Evolutionary conservation across 2,797 vertebrate genomes (phyloP).

Genomic region (Anomalospiza imberbis): DNA sequence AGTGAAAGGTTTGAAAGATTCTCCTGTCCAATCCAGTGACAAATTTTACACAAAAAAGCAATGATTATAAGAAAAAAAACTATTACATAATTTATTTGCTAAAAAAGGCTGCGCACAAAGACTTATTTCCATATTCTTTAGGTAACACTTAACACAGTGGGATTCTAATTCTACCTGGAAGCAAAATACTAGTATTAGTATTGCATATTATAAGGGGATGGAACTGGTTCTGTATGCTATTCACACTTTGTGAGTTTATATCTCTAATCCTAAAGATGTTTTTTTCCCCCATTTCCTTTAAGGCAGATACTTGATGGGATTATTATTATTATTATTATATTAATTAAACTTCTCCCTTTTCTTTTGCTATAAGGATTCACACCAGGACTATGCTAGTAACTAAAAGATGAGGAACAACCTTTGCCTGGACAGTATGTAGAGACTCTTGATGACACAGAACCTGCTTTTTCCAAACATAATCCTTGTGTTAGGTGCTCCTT

Average conservation of each 20-base stretch:
- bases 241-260: background rate
- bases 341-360: background rate
- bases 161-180: background rate
- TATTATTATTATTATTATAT: background rate
- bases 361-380: background rate
- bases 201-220: background rate
- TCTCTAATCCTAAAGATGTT: background rate
- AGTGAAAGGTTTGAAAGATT: constrained; percentile 21
- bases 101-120: background rate
- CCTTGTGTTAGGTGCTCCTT: constrained; percentile 72
- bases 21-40: background rate
- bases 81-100: constrained; percentile 10
- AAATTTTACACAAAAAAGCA: background rate
- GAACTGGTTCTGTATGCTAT: background rate
- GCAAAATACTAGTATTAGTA: background rate
- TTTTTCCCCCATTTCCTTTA: background rate
- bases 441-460: constrained; percentile 56
- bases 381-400: background rate
- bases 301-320: background rate
- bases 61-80: background rate
- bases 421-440: background rate
- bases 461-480: constrained; percentile 74
- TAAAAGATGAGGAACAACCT: background rate
- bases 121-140: background rate
- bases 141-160: background rate